These are phyloP conservation scores for Diarsia mendica DNA, from an alignment of 2,888 invertebrate species.

Conservation along the genomic window DNA sequence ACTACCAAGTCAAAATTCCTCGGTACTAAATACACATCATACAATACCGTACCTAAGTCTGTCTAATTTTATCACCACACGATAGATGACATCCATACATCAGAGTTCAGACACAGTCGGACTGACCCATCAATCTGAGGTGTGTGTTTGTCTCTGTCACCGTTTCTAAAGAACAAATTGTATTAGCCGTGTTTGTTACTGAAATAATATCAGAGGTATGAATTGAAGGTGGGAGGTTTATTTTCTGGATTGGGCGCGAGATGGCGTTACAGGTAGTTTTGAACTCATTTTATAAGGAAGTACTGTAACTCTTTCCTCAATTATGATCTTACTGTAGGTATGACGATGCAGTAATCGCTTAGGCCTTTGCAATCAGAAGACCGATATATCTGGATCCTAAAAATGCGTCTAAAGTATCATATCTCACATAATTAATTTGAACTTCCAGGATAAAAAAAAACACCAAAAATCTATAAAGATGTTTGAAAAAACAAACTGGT, in stretches of 20 bases:
- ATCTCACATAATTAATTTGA: background rate
- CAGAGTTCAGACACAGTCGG: constrained; percentile 59
- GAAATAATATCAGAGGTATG: constrained; percentile 48
- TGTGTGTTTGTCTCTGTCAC: constrained; percentile 67
- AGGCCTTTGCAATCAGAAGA: too few species aligned
- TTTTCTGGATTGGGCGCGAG: background rate
- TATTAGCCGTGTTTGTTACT: constrained; percentile 50
- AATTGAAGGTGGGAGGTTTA: background rate
- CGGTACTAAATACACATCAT: constrained; percentile 5
- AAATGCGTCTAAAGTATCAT: background rate
- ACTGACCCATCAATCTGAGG: constrained; percentile 67
- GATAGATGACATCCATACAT: constrained; percentile 67
- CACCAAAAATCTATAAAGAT: too few species aligned
- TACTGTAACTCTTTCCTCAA: too few species aligned
- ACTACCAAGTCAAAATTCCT: background rate
- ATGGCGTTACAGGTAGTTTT: background rate
- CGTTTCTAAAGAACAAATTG: constrained; percentile 57
- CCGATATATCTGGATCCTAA: too few species aligned
- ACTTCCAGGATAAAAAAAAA: background rate
- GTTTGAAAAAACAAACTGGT: too few species aligned
- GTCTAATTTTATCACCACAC: constrained; percentile 64
- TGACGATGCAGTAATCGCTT: too few species aligned
- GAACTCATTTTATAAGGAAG: too few species aligned
- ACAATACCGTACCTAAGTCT: background rate
- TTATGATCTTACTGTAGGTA: too few species aligned